Conservation (phyloP, 1,140 invertebrate species). For the Sminthurinus signatus region DNA sequence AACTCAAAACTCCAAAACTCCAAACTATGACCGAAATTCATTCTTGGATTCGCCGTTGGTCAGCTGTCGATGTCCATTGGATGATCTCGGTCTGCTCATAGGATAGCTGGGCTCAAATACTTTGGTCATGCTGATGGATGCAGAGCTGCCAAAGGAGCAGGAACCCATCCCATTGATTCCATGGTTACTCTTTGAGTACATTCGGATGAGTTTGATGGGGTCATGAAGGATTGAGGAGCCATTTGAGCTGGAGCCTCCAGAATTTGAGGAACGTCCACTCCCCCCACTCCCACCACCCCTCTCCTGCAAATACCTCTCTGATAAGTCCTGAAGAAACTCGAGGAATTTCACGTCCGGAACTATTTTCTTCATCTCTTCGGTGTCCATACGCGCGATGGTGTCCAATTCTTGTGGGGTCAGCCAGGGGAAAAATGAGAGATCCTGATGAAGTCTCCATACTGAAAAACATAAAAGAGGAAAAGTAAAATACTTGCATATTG, state of each 20-base stretch:
- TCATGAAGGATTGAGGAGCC: slow-evolving; percentile 34
- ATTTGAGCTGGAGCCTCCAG: background rate
- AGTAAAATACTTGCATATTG: no score
- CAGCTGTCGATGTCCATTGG: no score
- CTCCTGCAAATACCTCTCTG: slow-evolving; percentile 37
- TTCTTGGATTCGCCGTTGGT: no score
- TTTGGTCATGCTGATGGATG: no score
- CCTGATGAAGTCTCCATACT: slow-evolving; percentile 39
- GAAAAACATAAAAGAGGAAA: no score
- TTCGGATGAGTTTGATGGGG: slow-evolving; percentile 40
- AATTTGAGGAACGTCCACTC: background rate
- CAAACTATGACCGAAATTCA: no score
- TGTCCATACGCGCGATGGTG: slow-evolving; percentile 35
- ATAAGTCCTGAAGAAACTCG: slow-evolving; percentile 39
- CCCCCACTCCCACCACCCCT: slow-evolving; percentile 17
- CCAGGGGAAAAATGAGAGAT: slow-evolving; percentile 41
- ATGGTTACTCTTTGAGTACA: slow-evolving; percentile 38
- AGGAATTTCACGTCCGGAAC: slow-evolving; percentile 38
- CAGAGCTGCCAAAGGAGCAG: no score
- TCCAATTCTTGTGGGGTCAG: slow-evolving; percentile 38
- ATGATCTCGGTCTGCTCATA: no score
- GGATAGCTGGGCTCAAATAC: no score
- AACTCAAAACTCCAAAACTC: no score
- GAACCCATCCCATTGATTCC: no score
- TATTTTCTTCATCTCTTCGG: slow-evolving; percentile 39